These are phyloP conservation scores for Crypturellus tataupa DNA, from an alignment of 2,797 vertebrate species.

Conservation along the genomic window DNA sequence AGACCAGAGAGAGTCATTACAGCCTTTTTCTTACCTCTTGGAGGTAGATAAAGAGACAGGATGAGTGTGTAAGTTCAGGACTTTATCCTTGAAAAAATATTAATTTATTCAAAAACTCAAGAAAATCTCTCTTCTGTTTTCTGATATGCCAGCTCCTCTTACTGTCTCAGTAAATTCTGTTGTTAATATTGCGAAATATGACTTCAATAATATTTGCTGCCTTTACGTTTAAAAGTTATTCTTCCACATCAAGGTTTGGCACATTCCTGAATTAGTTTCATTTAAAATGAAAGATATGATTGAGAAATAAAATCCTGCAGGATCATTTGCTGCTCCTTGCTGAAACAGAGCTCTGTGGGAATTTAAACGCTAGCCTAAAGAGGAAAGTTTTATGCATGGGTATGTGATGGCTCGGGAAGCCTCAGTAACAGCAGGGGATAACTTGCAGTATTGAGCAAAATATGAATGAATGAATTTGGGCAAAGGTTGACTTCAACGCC, in stretches of 20 bases:
- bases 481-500: constrained; percentile 15
- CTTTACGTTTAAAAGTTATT: neutral
- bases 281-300: neutral
- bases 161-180: neutral
- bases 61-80: neutral
- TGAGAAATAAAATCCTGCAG: neutral
- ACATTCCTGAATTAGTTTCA: neutral
- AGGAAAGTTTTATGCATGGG: neutral
- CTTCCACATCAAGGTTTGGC: neutral
- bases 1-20: neutral
- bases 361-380: neutral
- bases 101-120: neutral
- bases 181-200: neutral
- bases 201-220: neutral
- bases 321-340: neutral
- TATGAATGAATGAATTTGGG: neutral
- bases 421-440: neutral
- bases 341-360: constrained; percentile 3
- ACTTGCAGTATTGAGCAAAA: neutral
- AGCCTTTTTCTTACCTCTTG: neutral
- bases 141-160: neutral
- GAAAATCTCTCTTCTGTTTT: neutral
- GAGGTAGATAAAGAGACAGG: neutral
- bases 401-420: neutral
- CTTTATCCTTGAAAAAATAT: neutral